Percentiles rank a stretch among this genome's conserved stretches.
These are phyloP conservation scores for Pollimyrus isidori DNA, from an alignment of 2,113 vertebrate genomes.

Conservation along the genomic window DNA sequence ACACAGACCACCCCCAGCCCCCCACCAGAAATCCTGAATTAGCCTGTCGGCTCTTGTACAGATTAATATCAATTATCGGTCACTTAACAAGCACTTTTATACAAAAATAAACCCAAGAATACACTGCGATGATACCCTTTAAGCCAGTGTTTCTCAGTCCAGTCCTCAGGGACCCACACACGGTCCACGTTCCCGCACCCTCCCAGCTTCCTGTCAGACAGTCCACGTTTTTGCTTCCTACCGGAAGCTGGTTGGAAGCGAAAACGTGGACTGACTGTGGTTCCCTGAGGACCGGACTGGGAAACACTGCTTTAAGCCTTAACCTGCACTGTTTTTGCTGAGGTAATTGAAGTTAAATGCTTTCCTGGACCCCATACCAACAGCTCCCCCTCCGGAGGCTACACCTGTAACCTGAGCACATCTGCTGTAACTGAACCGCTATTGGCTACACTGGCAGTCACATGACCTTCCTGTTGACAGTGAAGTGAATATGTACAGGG, in stretches of 20 bases:
- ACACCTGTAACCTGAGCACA: neutral
- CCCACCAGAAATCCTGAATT: slow-evolving; percentile 4
- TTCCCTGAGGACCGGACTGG: neutral
- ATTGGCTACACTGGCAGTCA: neutral
- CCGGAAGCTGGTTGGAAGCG: neutral
- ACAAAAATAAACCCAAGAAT: neutral
- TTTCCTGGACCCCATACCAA: neutral
- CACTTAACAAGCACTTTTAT: neutral
- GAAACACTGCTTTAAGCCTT: neutral
- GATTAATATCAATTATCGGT: slow-evolving; percentile 2
- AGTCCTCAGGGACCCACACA: neutral
- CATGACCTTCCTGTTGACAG: neutral
- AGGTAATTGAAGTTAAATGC: slow-evolving; percentile 8
- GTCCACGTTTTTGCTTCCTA: neutral
- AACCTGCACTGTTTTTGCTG: neutral
- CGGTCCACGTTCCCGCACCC: neutral
- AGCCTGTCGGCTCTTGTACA: neutral
- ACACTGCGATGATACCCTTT: neutral
- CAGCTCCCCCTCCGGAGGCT: neutral
- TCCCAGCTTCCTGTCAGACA: neutral
- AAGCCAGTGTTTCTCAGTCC: neutral
- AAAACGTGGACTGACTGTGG: neutral
- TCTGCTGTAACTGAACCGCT: neutral
- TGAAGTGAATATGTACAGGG: neutral
- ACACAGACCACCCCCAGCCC: neutral